These are phyloP conservation scores for Amniataba percoides DNA, from an alignment of 2,797 vertebrate genomes.

Conservation along the genomic window DNA sequence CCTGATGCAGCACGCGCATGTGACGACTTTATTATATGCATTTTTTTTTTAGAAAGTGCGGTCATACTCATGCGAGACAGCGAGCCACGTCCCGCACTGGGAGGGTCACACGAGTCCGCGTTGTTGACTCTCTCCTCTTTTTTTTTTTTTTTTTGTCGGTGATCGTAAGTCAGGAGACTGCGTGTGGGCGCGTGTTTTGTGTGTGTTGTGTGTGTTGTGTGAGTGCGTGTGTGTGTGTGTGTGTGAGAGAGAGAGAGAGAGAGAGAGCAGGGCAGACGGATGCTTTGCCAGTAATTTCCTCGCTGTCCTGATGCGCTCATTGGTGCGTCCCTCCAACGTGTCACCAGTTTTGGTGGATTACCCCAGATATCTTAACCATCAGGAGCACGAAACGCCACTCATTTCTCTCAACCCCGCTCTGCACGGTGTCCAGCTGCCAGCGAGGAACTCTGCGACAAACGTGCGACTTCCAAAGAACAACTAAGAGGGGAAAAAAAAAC, in stretches of 20 bases:
- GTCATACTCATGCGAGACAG: background rate
- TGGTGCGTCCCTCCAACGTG: conserved; percentile 86
- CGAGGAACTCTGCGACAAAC: conserved; percentile 34
- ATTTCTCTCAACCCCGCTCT: conserved; percentile 57
- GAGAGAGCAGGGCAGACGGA: conserved; percentile 38
- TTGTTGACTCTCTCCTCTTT: too few species aligned
- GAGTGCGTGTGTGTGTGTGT: conserved; percentile 22
- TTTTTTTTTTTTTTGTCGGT: background rate
- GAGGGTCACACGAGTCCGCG: background rate
- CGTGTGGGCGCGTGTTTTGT: conserved; percentile 37
- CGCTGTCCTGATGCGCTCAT: conserved; percentile 80
- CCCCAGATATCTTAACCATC: conserved; percentile 81
- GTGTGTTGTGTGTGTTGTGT: conserved; percentile 9
- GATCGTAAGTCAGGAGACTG: conserved; percentile 19
- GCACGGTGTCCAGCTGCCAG: conserved; percentile 58
- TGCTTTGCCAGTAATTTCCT: conserved; percentile 73
- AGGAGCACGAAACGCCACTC: conserved; percentile 68
- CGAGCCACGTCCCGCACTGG: background rate
- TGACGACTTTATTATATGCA: background rate
- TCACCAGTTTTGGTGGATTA: conserved; percentile 89
- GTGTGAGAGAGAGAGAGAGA: conserved; percentile 2
- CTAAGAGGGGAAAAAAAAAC: conserved; percentile 11
- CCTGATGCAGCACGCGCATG: background rate
- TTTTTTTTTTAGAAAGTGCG: background rate
- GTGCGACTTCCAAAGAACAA: conserved; percentile 33